Evolutionary conservation across 2,888 invertebrate genomes (phyloP).

Genomic region (Mythimna ferrago): DNA sequence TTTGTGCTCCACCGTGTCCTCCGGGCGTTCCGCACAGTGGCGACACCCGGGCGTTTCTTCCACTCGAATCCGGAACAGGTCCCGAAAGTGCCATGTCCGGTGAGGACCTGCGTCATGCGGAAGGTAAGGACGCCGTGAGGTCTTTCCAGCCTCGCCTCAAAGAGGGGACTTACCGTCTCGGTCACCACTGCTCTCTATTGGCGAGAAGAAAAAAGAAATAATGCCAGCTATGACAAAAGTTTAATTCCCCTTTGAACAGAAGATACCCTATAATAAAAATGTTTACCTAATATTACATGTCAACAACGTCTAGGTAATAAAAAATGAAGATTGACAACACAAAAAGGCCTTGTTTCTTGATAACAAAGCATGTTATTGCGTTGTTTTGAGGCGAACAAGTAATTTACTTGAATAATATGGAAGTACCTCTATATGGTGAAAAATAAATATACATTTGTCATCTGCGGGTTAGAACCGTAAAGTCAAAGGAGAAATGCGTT

Average conservation of each 20-base stretch:
- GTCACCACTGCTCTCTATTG: no score
- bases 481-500: not conserved
- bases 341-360: conserved; percentile 1
- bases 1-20: no score
- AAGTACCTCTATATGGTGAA: not conserved
- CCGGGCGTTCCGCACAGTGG: no score
- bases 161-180: no score
- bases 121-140: no score
- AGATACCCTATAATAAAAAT: not conserved
- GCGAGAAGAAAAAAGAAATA: no score
- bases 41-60: no score
- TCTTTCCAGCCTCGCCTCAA: no score
- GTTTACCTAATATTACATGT: not conserved
- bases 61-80: no score
- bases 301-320: conserved; percentile 8
- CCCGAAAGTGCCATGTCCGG: no score
- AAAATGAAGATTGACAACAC: conserved; percentile 19
- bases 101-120: no score
- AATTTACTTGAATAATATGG: conserved; percentile 3
- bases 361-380: conserved; percentile 20
- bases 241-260: not conserved
- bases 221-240: no score
- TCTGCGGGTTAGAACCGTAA: not conserved
- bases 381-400: conserved; percentile 36
- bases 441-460: not conserved